A percentile compares a stretch with the other conserved stretches of the same genome.
phyloP scores from a whole-genome alignment of 1,140 invertebrate species.

The Drosophila dunni region DNA sequence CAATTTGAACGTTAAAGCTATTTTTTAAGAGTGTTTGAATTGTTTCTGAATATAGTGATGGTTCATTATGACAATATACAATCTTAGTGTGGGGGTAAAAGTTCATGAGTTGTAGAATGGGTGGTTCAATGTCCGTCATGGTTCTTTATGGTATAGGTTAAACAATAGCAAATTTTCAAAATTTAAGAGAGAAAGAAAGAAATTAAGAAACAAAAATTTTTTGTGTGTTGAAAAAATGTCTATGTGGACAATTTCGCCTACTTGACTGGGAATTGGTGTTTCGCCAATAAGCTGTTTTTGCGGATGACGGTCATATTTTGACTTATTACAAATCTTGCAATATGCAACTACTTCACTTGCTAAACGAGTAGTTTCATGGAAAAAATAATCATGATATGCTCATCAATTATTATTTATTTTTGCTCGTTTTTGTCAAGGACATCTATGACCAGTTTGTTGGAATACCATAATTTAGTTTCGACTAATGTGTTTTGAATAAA shows the following conservation, averaged over 20 bases:
- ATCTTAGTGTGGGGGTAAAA: neutral
- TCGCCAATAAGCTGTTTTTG: neutral
- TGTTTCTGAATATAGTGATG: neutral
- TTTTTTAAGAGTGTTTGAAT: neutral
- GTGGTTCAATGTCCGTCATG: neutral
- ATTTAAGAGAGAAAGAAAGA: too few species aligned
- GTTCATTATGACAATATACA: neutral
- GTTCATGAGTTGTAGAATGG: neutral
- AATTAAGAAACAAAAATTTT: too few species aligned
- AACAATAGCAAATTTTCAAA: neutral
- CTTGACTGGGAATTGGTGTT: neutral
- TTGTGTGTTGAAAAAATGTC: neutral
- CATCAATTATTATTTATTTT: neutral
- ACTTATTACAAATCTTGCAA: neutral
- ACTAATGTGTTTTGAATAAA: too few species aligned
- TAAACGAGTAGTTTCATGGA: neutral
- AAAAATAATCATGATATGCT: conserved; percentile 1
- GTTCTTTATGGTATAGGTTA: neutral
- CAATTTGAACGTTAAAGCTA: conserved; percentile 6
- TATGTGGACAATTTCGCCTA: neutral
- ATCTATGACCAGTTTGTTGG: neutral
- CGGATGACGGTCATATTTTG: neutral
- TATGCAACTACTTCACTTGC: neutral
- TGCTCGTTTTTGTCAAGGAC: neutral
- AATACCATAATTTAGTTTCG: neutral